Evolutionary conservation across 1,140 invertebrate genomes (phyloP).

Genomic region (Drosophila cardini): DNA sequence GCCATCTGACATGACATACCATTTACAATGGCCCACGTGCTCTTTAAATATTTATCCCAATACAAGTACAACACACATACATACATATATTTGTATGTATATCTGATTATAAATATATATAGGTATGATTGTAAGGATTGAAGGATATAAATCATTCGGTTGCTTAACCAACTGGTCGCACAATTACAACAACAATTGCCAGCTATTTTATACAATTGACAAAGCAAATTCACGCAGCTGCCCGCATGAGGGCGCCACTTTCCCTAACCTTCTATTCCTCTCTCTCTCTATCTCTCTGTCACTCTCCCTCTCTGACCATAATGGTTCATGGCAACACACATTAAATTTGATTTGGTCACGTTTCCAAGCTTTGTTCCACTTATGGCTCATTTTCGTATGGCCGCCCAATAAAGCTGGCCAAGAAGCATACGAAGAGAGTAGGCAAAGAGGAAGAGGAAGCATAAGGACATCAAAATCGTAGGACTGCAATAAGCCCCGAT

Average conservation of each 20-base stretch:
- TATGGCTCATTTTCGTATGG: slow-evolving; percentile 79
- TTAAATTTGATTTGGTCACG: slow-evolving; percentile 84
- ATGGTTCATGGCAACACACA: slow-evolving; percentile 58
- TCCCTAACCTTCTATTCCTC: slow-evolving; percentile 27
- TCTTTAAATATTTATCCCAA: slow-evolving; percentile 77
- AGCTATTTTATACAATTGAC: slow-evolving; percentile 50
- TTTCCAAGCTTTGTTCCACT: slow-evolving; percentile 83
- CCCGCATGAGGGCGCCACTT: slow-evolving; percentile 59
- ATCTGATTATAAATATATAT: slow-evolving; percentile 26
- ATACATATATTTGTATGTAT: slow-evolving; percentile 30
- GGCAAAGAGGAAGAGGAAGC: background rate
- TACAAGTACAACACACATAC: background rate
- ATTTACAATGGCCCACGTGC: slow-evolving; percentile 81
- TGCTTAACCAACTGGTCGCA: slow-evolving; percentile 43
- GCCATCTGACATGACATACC: slow-evolving; percentile 75
- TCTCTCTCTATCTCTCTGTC: background rate
- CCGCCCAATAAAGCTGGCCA: slow-evolving; percentile 33
- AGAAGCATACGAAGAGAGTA: background rate
- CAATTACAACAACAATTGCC: slow-evolving; percentile 46
- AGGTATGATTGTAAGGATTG: background rate
- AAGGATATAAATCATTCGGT: slow-evolving; percentile 70
- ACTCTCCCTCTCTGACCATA: slow-evolving; percentile 11
- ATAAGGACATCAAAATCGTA: slow-evolving; percentile 18
- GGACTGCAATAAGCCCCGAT: background rate
- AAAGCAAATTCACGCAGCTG: slow-evolving; percentile 11